A percentile compares a stretch with the other conserved stretches of the same genome.
These are phyloP conservation scores for Ursus arctos DNA, from an alignment of 2,113 vertebrate species.

Conservation along the genomic window DNA sequence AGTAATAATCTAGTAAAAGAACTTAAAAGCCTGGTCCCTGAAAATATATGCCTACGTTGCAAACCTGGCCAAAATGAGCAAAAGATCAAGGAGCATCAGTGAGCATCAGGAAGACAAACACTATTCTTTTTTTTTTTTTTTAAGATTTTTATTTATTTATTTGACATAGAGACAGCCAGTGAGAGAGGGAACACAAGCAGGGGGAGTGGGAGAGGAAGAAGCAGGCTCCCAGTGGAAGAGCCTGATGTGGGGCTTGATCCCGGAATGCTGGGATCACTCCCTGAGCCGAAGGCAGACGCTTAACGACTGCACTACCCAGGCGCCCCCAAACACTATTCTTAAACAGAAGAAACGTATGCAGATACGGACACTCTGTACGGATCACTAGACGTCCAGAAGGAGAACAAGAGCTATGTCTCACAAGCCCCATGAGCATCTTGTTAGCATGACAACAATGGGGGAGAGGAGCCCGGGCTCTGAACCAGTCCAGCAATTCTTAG, in stretches of 20 bases:
- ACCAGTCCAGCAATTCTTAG: background rate
- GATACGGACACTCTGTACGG: rapidly evolving
- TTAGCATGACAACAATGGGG: background rate
- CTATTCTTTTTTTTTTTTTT: too few relatives aligned
- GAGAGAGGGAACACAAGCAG: too few relatives aligned
- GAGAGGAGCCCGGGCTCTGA: too few relatives aligned
- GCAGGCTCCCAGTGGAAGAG: too few relatives aligned
- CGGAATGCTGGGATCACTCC: too few relatives aligned
- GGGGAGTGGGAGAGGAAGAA: too few relatives aligned
- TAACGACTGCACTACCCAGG: too few relatives aligned
- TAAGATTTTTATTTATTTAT: too few relatives aligned
- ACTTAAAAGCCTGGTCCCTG: background rate
- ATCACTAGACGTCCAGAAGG: background rate
- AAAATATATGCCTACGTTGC: background rate
- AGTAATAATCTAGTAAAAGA: background rate
- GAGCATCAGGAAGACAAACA: background rate
- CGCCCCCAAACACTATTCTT: too few relatives aligned
- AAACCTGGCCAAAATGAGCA: background rate
- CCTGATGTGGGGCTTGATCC: too few relatives aligned
- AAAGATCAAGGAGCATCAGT: background rate
- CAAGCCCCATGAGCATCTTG: rapidly evolving
- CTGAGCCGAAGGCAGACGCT: too few relatives aligned
- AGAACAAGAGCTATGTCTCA: background rate
- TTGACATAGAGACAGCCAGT: too few relatives aligned
- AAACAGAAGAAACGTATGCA: background rate